A percentile compares a stretch with the other conserved stretches of the same genome.
Conservation (phyloP, 2,113 vertebrate genomes). For the Cinclus mexicanus region DNA sequence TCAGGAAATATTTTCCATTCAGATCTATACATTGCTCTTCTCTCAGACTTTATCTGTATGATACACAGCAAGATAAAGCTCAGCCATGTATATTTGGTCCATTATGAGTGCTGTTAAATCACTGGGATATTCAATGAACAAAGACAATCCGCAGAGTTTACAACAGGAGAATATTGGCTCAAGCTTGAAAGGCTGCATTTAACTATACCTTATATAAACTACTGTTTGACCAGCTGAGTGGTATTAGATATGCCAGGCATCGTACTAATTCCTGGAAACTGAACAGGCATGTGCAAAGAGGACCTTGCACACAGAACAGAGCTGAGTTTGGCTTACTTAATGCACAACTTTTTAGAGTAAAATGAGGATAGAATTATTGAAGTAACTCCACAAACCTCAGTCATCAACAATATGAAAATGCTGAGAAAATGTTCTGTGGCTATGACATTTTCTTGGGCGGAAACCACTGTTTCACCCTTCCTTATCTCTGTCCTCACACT, state of each 20-base stretch:
- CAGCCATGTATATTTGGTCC: background rate
- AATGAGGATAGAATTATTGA: background rate
- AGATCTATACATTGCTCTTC: background rate
- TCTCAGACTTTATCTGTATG: conserved; percentile 37
- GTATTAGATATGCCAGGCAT: background rate
- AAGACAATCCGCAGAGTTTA: background rate
- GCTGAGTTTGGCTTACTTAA: background rate
- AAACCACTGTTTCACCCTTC: background rate
- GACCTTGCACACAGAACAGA: background rate
- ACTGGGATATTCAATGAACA: background rate
- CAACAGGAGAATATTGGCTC: background rate
- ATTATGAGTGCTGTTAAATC: conserved; percentile 25
- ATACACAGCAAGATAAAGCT: conserved; percentile 47
- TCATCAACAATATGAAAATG: background rate
- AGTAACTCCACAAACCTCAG: background rate
- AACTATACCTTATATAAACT: conserved; percentile 3
- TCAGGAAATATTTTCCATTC: conserved; percentile 19
- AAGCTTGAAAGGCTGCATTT: conserved; percentile 20
- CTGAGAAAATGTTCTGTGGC: background rate
- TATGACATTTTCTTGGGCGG: background rate
- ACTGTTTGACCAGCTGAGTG: background rate
- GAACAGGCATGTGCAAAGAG: background rate
- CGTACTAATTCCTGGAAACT: background rate
- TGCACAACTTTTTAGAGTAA: background rate
- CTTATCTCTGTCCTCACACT: background rate